phyloP scores from a whole-genome alignment of 2,113 vertebrate species.

The Chrysemys picta region DNA sequence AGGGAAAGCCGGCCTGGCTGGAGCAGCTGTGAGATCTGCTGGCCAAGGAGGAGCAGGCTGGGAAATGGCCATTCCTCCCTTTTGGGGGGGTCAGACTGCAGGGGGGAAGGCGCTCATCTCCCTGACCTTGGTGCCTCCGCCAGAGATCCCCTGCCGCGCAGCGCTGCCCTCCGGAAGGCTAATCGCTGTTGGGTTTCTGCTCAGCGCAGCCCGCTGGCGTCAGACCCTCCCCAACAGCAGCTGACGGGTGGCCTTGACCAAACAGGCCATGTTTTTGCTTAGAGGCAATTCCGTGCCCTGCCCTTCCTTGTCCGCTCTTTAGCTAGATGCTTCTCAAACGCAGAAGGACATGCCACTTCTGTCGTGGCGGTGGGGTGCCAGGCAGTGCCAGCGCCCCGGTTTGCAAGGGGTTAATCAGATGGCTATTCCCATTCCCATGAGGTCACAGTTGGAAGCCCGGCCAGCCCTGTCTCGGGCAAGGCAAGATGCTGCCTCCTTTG shows the following conservation, averaged over 20 bases:
- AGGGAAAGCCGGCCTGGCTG: not conserved
- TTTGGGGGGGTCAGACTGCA: not conserved
- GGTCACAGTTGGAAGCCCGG: not conserved
- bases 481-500: not conserved
- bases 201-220: not conserved
- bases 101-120: accelerated
- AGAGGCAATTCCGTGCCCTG: not conserved
- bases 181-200: accelerated
- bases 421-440: not conserved
- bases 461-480: not conserved
- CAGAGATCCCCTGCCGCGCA: not conserved
- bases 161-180: accelerated
- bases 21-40: not conserved
- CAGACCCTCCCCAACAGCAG: accelerated
- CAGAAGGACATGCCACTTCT: no score
- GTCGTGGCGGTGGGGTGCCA: not conserved
- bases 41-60: not conserved
- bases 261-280: not conserved
- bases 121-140: not conserved
- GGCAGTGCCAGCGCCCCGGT: not conserved
- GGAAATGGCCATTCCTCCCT: not conserved
- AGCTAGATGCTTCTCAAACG: accelerated
- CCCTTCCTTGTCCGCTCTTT: accelerated
- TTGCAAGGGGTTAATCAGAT: not conserved
- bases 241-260: not conserved